A percentile compares a stretch with the other conserved stretches of the same genome.
Evolutionary conservation across 2,113 vertebrate species (phyloP).

Genomic region (Aptenodytes patagonicus): DNA sequence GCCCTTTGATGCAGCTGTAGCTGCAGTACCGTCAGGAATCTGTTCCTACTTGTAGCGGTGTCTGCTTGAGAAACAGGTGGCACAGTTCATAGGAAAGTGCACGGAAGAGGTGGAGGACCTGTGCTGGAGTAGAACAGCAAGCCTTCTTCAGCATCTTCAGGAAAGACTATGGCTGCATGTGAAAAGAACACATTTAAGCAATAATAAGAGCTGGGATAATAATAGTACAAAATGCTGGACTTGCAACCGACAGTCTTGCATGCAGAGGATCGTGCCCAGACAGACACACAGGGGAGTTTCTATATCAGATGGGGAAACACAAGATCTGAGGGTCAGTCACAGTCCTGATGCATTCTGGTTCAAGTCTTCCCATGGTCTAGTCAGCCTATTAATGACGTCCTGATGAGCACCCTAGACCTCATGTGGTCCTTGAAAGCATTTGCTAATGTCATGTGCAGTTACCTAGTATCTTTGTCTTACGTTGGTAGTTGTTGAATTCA

Average conservation of each 20-base stretch:
- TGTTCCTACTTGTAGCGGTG: not conserved
- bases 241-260: not conserved
- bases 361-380: not conserved
- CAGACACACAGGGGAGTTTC: not conserved
- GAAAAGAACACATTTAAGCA: not conserved
- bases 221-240: not conserved
- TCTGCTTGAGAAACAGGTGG: not conserved
- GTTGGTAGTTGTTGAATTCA: not conserved
- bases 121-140: not conserved
- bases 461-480: not conserved
- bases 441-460: not conserved
- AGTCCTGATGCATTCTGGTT: not conserved
- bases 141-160: not conserved
- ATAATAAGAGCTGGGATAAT: not conserved
- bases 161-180: not conserved
- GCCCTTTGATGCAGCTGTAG: not conserved
- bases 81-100: not conserved
- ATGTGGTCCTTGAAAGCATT: not conserved
- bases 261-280: not conserved
- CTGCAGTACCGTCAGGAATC: not conserved
- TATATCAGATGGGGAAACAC: not conserved
- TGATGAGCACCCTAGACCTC: not conserved
- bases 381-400: not conserved
- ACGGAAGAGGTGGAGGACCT: not conserved
- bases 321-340: rapidly evolving